These are phyloP conservation scores for Ispidina lecontei DNA, from an alignment of 2,797 vertebrate species.

Conservation along the genomic window DNA sequence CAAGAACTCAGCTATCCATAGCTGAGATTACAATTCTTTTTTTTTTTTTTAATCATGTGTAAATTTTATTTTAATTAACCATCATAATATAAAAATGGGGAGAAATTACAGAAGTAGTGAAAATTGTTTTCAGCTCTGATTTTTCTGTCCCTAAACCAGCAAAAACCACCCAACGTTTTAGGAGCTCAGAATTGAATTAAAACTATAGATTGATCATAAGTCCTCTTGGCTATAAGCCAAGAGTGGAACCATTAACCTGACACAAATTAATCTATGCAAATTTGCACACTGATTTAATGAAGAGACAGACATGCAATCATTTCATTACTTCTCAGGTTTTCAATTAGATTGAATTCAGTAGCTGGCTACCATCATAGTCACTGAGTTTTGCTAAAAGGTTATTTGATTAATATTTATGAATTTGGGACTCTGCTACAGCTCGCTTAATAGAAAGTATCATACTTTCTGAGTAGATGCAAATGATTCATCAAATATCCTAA, in stretches of 20 bases:
- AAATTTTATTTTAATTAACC: slow-evolving; percentile 32
- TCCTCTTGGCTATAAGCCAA: slow-evolving; percentile 46
- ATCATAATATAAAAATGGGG: neutral
- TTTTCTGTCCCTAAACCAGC: neutral
- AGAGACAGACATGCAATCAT: slow-evolving; percentile 62
- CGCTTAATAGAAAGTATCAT: slow-evolving; percentile 51
- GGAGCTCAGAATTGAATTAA: slow-evolving; percentile 24
- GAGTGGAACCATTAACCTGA: slow-evolving; percentile 59
- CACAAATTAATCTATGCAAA: slow-evolving; percentile 71
- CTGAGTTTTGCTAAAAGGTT: slow-evolving; percentile 71
- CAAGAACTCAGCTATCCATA: neutral
- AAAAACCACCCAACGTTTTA: neutral
- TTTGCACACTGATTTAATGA: slow-evolving; percentile 71
- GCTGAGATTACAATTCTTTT: neutral
- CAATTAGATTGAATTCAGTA: slow-evolving; percentile 68
- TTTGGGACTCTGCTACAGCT: slow-evolving; percentile 41
- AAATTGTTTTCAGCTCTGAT: slow-evolving; percentile 11
- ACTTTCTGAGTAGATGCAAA: slow-evolving; percentile 61
- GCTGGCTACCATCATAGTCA: slow-evolving; percentile 29
- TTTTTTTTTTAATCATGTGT: neutral
- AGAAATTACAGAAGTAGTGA: neutral
- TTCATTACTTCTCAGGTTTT: slow-evolving; percentile 73
- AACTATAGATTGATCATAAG: slow-evolving; percentile 57
- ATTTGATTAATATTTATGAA: slow-evolving; percentile 73
- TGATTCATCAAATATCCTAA: slow-evolving; percentile 63